Base-by-base conservation (phyloP, 37 sponge, comb jelly and placozoan genomes). In the Hormiphora californensis region DNA sequence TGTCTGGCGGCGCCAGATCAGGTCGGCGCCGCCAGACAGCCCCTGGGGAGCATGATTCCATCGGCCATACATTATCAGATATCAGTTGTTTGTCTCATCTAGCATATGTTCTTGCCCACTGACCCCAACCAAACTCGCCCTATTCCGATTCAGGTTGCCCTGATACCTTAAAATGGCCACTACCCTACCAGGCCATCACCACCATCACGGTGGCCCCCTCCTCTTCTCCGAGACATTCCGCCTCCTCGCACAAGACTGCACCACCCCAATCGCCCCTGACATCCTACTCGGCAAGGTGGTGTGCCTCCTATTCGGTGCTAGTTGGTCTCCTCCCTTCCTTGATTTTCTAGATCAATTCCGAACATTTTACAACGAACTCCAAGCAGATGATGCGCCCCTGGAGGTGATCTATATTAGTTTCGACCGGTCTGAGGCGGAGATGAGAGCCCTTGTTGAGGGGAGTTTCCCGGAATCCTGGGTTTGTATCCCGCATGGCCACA, bases 281-380 rank as follows among this genome's bases (percentile, higher is more conserved):
- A 4, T 40, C 44, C 81, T 73, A 1, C 81, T 73, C 46, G 81
- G 81, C n/a, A 73, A 73, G 43, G 81, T 73, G 3, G 23, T 73
- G 0, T 73, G 81, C 43, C 25, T 73, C 46, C 46, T 73, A 40
- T 73, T 36, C 81, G 81, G 81, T 3, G 81, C 81, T 12, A 46
- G 46, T 5, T 73, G 81, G 81, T 73, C 81, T 3, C 81, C 81
- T 27, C 81, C 81, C 43, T 73, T 73, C 81, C 5, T 33, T 5
- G 81, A 73, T 17, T 73, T 73, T 30, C 23, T 73, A 0, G 35
- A 8, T 11, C 46, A 21, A 35, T 73, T 73, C 46, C 40, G 23
- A 73, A n/a, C 27, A 21, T 73, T 73, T 30, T 33, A 73, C 81
- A 12, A 9, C 1, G 81, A 73, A 22, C 35, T 73, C 3, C 5